Conservation (phyloP, 2,113 vertebrate species). For the Cinclus cinclus region DNA sequence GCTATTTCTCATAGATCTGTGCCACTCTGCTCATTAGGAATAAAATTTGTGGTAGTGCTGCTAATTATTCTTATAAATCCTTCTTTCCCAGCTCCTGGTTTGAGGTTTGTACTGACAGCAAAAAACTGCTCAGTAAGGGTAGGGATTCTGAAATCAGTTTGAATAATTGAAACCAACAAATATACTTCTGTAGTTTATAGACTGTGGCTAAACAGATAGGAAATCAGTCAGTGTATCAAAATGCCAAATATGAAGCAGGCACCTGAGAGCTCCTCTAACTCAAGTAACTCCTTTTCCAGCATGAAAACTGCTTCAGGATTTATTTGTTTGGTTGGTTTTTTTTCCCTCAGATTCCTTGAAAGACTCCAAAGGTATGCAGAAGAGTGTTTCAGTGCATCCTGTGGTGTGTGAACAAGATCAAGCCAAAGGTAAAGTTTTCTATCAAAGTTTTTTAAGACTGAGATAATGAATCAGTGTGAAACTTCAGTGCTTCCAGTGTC, state of each 20-base stretch:
- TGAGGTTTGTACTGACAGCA: neutral
- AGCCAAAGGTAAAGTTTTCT: constrained; percentile 58
- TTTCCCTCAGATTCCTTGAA: constrained; percentile 61
- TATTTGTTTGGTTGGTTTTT: constrained; percentile 29
- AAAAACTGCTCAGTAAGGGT: neutral
- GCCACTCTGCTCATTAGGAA: neutral
- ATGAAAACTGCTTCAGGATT: neutral
- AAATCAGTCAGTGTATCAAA: neutral
- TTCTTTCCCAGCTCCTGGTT: neutral
- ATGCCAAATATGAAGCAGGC: neutral
- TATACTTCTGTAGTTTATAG: neutral
- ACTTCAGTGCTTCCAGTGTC: neutral
- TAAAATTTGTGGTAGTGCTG: neutral
- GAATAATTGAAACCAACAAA: constrained; percentile 4
- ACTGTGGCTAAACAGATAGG: neutral
- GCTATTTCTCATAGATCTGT: neutral
- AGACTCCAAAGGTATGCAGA: neutral
- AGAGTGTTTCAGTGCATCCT: constrained; percentile 20
- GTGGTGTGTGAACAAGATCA: constrained; percentile 51
- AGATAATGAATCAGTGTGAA: neutral
- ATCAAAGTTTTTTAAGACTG: neutral
- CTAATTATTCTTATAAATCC: neutral
- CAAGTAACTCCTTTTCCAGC: neutral
- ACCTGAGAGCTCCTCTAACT: neutral
- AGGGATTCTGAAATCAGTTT: neutral